Evolutionary conservation across 2,113 vertebrate species (phyloP).

Genomic region (Ptyas mucosa): DNA sequence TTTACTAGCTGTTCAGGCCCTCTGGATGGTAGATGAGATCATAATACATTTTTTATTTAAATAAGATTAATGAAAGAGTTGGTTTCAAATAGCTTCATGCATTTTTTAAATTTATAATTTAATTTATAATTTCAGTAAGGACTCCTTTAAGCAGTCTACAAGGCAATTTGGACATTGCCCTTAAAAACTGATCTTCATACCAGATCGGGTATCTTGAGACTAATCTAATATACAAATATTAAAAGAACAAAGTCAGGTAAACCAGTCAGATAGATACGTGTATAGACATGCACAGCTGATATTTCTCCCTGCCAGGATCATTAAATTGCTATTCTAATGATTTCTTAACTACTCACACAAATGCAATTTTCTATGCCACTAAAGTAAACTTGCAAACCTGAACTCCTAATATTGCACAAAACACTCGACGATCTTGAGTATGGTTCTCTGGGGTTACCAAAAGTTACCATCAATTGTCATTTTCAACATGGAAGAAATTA

Average conservation of each 20-base stretch:
- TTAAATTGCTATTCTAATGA: neutral
- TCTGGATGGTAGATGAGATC: neutral
- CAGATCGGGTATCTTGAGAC: neutral
- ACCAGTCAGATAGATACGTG: no score
- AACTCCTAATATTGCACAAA: neutral
- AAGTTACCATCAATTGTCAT: neutral
- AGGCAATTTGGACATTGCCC: neutral
- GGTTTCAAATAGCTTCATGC: neutral
- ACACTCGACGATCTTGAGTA: neutral
- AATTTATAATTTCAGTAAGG: neutral
- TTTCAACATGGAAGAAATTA: neutral
- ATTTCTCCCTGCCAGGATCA: neutral
- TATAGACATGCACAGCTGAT: neutral
- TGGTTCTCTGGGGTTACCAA: neutral
- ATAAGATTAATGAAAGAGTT: neutral
- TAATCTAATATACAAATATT: neutral
- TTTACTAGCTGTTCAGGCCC: neutral
- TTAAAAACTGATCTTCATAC: neutral
- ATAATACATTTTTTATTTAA: neutral
- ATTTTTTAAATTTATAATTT: neutral
- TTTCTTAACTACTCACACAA: neutral
- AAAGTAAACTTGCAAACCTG: neutral
- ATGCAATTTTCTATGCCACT: neutral
- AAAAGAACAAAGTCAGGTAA: neutral
- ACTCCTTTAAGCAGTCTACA: neutral